Conservation (phyloP, 2,113 vertebrate species). For the Eudorcas thomsonii region DNA sequence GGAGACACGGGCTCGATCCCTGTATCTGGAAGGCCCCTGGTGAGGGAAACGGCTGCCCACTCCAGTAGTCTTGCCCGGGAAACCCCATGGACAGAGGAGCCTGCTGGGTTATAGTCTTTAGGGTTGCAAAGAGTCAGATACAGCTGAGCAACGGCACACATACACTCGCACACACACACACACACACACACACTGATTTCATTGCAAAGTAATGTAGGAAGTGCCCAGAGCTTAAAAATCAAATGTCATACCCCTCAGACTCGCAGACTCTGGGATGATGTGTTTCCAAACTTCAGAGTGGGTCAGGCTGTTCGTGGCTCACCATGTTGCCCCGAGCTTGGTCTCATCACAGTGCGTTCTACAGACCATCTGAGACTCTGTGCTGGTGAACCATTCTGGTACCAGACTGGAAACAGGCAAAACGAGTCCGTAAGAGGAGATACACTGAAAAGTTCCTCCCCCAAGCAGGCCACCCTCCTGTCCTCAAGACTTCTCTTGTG, state of each 20-base stretch:
- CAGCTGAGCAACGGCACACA: not conserved
- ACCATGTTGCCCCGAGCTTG: rapidly evolving
- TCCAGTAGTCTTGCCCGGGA: not conserved
- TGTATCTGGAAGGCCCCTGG: not conserved
- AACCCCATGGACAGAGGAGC: not conserved
- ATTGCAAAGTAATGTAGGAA: not conserved
- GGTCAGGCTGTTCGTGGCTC: rapidly evolving
- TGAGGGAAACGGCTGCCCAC: not conserved
- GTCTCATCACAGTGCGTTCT: not conserved
- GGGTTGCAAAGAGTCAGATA: not conserved
- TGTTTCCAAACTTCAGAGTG: not conserved
- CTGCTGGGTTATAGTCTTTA: not conserved
- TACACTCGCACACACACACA: not conserved
- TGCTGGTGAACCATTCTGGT: rapidly evolving
- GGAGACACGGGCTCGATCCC: not conserved
- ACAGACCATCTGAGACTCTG: rapidly evolving
- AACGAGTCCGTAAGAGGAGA: not conserved
- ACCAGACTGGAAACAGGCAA: not conserved
- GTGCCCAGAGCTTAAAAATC: not conserved
- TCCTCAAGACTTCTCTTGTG: rapidly evolving
- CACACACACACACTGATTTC: not conserved
- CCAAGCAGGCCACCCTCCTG: not conserved
- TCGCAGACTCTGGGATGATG: rapidly evolving
- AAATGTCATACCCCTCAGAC: rapidly evolving
- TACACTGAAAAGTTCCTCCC: no score